A percentile compares a stretch with the other conserved stretches of the same genome.
These are phyloP conservation scores for Buathra laborator DNA, from an alignment of 2,888 invertebrate species.

Conservation along the genomic window DNA sequence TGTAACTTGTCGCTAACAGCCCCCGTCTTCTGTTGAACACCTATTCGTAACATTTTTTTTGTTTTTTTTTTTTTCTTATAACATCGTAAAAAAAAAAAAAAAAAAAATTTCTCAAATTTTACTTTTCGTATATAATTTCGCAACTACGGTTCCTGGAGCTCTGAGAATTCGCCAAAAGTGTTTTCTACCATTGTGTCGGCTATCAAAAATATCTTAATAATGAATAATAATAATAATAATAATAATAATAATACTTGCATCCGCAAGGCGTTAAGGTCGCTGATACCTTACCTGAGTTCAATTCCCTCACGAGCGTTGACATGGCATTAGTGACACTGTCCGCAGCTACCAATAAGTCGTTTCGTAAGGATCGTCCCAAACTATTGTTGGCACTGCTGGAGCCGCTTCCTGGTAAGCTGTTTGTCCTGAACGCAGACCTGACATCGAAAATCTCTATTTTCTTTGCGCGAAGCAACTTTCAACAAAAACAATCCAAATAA, in stretches of 20 bases:
- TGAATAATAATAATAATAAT: constrained; percentile 37
- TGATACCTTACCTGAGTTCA: constrained; percentile 92
- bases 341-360: constrained; percentile 97
- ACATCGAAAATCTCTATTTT: constrained; percentile 84
- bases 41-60: neutral
- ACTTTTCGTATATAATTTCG: neutral
- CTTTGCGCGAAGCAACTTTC: constrained; percentile 81
- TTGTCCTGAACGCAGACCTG: constrained; percentile 85
- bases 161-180: constrained; percentile 12
- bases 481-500: constrained; percentile 77
- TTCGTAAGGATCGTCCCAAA: constrained; percentile 89
- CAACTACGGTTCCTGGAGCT: constrained; percentile 23
- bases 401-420: constrained; percentile 84
- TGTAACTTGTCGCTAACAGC: constrained; percentile 36
- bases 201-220: constrained; percentile 29
- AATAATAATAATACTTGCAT: constrained; percentile 62
- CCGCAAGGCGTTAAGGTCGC: constrained; percentile 57
- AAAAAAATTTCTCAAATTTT: constrained; percentile 15
- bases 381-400: constrained; percentile 84
- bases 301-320: constrained; percentile 98
- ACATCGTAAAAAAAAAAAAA: constrained; percentile 15
- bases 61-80: too few species aligned
- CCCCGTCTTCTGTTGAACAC: constrained; percentile 43
- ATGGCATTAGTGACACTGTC: constrained; percentile 99
- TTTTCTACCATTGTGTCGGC: constrained; percentile 23